Conservation (phyloP, 2,888 invertebrate genomes). For the Polydrusus pterygomalis region DNA sequence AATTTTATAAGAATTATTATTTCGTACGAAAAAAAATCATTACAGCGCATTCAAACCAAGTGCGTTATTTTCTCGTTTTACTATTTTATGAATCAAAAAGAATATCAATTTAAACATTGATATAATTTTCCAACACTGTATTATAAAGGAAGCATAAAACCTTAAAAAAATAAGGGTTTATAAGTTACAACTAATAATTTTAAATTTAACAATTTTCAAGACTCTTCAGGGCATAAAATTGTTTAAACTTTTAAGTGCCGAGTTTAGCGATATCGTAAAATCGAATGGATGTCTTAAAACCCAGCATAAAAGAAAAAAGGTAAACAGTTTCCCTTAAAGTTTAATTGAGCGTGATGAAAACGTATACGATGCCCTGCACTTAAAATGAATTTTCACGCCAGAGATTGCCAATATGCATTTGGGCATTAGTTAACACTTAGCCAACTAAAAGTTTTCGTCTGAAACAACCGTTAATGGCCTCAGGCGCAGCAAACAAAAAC, state of each 20-base stretch:
- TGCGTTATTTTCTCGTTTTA: no score
- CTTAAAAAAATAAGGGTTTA: no score
- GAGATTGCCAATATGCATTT: conserved; percentile 46
- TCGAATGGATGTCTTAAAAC: conserved; percentile 26
- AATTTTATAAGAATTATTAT: no score
- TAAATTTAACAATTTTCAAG: not conserved
- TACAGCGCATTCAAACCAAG: no score
- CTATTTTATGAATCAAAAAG: no score
- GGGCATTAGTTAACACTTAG: conserved; percentile 46
- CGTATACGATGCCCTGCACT: conserved; percentile 36
- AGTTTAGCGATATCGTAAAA: conserved; percentile 25
- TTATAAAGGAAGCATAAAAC: no score
- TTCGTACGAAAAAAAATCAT: no score
- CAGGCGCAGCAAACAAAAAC: conserved; percentile 31
- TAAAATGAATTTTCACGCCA: conserved; percentile 46
- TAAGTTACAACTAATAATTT: not conserved
- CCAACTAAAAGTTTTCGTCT: conserved; percentile 46
- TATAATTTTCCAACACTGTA: no score
- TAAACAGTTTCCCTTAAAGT: conserved; percentile 42
- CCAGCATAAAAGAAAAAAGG: conserved; percentile 30
- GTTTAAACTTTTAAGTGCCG: conserved; percentile 14
- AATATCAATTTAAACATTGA: no score
- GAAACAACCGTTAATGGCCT: conserved; percentile 43
- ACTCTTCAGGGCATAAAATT: conserved; percentile 1
- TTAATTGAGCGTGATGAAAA: conserved; percentile 48